phyloP scores from a whole-genome alignment of 1,140 invertebrate genomes.

The Stegodyphus dumicola region DNA sequence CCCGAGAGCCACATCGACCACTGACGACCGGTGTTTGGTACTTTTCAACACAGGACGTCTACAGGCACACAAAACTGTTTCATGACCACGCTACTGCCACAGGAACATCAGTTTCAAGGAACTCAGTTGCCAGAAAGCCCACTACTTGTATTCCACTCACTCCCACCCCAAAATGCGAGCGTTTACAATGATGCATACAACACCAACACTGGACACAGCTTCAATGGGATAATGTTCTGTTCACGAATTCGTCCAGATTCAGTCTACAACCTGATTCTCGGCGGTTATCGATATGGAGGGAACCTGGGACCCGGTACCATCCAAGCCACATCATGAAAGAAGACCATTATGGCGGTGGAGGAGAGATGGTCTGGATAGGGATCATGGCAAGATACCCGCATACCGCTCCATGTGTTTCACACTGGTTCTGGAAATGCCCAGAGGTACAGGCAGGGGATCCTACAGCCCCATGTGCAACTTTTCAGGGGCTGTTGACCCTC shows the following conservation, averaged over 20 bases:
- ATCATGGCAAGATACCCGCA: neutral
- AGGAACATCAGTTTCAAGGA: neutral
- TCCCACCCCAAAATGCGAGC: neutral
- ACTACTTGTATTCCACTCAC: constrained; percentile 3
- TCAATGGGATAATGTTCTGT: no score
- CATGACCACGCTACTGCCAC: neutral
- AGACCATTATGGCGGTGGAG: neutral
- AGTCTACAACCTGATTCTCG: neutral
- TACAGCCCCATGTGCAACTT: neutral
- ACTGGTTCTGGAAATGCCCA: neutral
- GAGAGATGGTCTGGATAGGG: neutral
- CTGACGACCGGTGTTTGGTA: neutral
- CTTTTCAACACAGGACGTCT: neutral
- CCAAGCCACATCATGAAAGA: neutral
- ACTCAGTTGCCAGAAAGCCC: neutral
- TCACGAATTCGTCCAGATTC: neutral
- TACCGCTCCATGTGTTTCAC: neutral
- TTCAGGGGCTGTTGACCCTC: neutral
- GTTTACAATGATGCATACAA: neutral
- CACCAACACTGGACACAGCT: no score
- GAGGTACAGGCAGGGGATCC: neutral
- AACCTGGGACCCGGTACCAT: neutral
- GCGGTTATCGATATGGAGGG: neutral
- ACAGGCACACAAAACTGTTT: no score
- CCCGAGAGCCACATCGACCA: neutral